Conservation (phyloP, 2,888 invertebrate species). For the Cephonodes hylas region DNA sequence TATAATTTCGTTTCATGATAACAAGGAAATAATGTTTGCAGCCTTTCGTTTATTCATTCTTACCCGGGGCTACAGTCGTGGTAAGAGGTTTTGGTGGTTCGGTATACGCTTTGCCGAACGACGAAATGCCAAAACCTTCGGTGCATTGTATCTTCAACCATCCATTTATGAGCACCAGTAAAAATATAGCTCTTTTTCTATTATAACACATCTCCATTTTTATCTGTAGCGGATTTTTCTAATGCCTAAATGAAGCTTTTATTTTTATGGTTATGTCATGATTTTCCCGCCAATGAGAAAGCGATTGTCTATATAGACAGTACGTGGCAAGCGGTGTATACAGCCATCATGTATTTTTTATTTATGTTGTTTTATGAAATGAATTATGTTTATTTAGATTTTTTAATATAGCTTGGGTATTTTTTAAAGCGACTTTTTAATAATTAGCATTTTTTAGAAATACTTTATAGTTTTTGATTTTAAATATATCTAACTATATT, state of each 20-base stretch:
- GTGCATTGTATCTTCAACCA: slow-evolving; percentile 44
- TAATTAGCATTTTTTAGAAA: neutral
- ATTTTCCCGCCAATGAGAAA: neutral
- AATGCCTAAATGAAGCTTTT: neutral
- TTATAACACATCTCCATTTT: slow-evolving; percentile 27
- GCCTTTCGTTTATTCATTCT: slow-evolving; percentile 33
- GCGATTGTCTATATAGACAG: slow-evolving; percentile 20
- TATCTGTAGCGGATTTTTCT: neutral
- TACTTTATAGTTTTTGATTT: too few species aligned
- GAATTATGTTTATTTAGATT: neutral
- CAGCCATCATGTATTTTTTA: neutral
- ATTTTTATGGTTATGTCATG: neutral
- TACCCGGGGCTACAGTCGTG: slow-evolving; percentile 66
- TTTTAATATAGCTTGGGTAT: neutral
- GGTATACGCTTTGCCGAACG: slow-evolving; percentile 70
- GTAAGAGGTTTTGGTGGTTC: slow-evolving; percentile 65
- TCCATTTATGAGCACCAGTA: slow-evolving; percentile 43
- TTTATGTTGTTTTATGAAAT: neutral
- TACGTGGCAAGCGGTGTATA: neutral
- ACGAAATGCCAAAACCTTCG: slow-evolving; percentile 64
- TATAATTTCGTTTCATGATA: too few species aligned
- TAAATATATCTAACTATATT: neutral
- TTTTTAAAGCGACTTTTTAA: neutral
- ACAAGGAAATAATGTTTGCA: neutral
- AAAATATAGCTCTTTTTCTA: slow-evolving; percentile 27